Conservation (phyloP, 2,113 vertebrate species). For the Daboia siamensis region DNA sequence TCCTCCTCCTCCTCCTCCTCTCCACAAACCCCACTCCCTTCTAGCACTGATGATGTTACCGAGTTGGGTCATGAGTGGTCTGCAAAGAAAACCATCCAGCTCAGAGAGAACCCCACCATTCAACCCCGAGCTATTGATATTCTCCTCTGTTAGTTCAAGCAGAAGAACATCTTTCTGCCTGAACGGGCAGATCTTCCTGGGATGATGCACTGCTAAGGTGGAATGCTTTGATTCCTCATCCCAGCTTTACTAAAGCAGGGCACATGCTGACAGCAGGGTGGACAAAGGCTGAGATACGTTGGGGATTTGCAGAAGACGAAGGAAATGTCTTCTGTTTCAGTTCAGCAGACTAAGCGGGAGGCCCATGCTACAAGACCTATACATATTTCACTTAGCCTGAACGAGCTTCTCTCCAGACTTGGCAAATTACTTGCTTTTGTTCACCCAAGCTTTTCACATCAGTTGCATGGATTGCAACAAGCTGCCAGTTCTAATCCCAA, state of each 20-base stretch:
- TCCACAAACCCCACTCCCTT: not conserved
- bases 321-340: too few relatives aligned
- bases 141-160: not conserved
- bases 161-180: not conserved
- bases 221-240: not conserved
- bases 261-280: too few relatives aligned
- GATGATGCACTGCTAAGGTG: too few relatives aligned
- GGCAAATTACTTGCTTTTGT: not conserved
- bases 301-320: too few relatives aligned
- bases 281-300: not conserved
- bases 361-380: not conserved
- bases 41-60: not conserved
- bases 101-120: not conserved
- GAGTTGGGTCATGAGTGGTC: not conserved
- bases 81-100: not conserved
- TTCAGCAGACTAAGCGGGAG: not conserved
- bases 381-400: not conserved
- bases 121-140: not conserved
- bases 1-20: not conserved
- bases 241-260: too few relatives aligned
- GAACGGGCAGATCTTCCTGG: not conserved
- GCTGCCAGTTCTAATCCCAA: not conserved
- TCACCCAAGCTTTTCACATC: not conserved
- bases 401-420: not conserved
- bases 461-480: too few relatives aligned